Percentiles rank a stretch among this genome's conserved stretches.
These are phyloP conservation scores for Holcopasites calliopsidis DNA, from an alignment of 1,140 invertebrate species.

Conservation along the genomic window DNA sequence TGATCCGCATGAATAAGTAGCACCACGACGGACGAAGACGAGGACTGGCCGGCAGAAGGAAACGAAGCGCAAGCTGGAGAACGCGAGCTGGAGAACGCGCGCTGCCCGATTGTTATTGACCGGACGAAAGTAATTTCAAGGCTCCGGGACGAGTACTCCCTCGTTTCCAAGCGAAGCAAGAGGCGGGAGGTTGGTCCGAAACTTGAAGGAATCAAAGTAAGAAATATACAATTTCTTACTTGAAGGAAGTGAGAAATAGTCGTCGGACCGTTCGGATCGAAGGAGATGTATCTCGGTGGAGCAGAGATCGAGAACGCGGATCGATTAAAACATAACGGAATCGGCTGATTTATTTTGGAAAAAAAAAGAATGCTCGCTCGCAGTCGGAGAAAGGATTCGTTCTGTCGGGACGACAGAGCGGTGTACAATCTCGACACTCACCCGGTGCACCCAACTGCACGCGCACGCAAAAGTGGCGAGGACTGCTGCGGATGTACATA, in stretches of 20 bases:
- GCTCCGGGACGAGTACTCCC: constrained; percentile 14
- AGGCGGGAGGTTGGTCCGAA: too few species aligned
- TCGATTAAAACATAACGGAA: constrained; percentile 61
- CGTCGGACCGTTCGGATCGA: not conserved
- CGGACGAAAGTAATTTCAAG: constrained; percentile 45
- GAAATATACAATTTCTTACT: too few species aligned
- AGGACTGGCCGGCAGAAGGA: not conserved
- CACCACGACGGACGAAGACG: not conserved
- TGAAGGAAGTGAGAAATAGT: too few species aligned
- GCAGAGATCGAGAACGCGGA: not conserved
- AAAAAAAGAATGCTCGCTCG: constrained; percentile 54
- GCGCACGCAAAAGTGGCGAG: constrained; percentile 2
- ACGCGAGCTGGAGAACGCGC: too few species aligned
- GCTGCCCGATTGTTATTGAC: constrained; percentile 31
- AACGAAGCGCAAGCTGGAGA: too few species aligned
- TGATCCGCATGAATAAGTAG: constrained; percentile 42
- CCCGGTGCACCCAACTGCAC: not conserved
- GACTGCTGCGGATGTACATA: constrained; percentile 41
- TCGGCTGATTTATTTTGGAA: constrained; percentile 56
- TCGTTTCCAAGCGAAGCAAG: not conserved
- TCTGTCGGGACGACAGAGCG: constrained; percentile 38
- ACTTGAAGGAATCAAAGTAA: too few species aligned
- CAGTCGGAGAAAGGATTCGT: constrained; percentile 46
- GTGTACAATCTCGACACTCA: constrained; percentile 21
- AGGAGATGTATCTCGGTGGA: not conserved